phyloP scores from a whole-genome alignment of 2,888 invertebrate species.

The Allygus modestus region DNA sequence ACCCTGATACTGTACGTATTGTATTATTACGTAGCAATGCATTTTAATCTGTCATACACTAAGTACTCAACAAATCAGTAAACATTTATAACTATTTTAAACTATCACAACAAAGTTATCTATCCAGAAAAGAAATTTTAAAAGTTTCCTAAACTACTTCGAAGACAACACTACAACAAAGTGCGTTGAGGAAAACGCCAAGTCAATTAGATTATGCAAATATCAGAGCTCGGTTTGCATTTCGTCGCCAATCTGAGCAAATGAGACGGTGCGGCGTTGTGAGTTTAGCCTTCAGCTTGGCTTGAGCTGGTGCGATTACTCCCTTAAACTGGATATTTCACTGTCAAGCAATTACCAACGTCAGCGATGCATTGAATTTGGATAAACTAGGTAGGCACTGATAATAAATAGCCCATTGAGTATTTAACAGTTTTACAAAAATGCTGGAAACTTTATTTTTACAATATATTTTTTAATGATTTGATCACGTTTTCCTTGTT shows the following conservation, averaged over 20 bases:
- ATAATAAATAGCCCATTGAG: too few species aligned
- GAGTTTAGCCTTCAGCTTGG: neutral
- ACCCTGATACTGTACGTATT: too few species aligned
- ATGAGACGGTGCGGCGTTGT: neutral
- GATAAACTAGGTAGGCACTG: too few species aligned
- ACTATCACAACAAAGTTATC: too few species aligned
- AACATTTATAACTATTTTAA: too few species aligned
- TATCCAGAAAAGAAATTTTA: too few species aligned
- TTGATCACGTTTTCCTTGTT: too few species aligned
- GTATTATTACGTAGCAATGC: too few species aligned
- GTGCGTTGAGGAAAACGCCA: neutral
- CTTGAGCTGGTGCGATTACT: neutral
- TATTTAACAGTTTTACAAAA: neutral
- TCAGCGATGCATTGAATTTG: too few species aligned
- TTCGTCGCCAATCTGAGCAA: neutral
- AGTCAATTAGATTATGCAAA: conserved; percentile 20
- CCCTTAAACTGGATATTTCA: neutral
- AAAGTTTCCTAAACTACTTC: neutral
- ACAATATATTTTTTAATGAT: neutral
- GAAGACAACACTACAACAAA: neutral
- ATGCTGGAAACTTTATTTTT: neutral
- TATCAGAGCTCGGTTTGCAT: neutral
- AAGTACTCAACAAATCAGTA: too few species aligned
- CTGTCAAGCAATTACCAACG: neutral
- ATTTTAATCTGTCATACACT: too few species aligned